phyloP scores from a whole-genome alignment of 2,797 vertebrate species.

The Otolemur crassicaudatus region DNA sequence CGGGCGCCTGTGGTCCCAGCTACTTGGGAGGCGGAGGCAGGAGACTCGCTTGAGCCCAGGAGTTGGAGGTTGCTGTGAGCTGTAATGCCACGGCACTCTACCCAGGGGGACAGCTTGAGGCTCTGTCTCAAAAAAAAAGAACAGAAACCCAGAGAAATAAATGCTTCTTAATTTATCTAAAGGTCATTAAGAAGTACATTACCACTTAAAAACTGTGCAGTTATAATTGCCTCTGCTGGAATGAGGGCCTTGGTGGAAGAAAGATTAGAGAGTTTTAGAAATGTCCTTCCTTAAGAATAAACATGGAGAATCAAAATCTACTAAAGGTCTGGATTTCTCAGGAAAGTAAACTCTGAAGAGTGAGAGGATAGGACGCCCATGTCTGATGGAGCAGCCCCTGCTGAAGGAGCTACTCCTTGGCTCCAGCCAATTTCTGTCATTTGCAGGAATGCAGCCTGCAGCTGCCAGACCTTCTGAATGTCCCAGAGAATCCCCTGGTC shows the following conservation, averaged over 20 bases:
- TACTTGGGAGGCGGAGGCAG: too few relatives aligned
- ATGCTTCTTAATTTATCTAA: background rate
- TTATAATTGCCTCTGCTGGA: background rate
- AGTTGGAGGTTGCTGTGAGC: too few relatives aligned
- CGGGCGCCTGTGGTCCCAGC: too few relatives aligned
- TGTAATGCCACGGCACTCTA: too few relatives aligned
- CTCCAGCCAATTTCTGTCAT: background rate
- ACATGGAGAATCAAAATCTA: background rate
- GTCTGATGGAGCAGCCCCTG: rapidly evolving
- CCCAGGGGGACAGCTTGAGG: too few relatives aligned
- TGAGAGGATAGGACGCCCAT: background rate
- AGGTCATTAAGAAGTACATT: background rate
- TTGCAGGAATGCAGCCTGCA: background rate
- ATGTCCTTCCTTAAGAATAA: conserved; percentile 14
- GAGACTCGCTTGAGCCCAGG: too few relatives aligned
- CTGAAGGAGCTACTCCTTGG: background rate
- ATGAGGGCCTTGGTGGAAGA: background rate
- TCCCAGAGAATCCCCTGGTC: background rate
- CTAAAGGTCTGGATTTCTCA: background rate
- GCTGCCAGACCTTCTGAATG: background rate
- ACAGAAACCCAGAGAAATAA: background rate
- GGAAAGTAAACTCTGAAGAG: background rate
- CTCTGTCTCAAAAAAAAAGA: too few relatives aligned
- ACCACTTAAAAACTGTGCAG: background rate
- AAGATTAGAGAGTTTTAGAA: background rate